phyloP scores from a whole-genome alignment of 2,113 vertebrate species.

The Pampusana beccarii region DNA sequence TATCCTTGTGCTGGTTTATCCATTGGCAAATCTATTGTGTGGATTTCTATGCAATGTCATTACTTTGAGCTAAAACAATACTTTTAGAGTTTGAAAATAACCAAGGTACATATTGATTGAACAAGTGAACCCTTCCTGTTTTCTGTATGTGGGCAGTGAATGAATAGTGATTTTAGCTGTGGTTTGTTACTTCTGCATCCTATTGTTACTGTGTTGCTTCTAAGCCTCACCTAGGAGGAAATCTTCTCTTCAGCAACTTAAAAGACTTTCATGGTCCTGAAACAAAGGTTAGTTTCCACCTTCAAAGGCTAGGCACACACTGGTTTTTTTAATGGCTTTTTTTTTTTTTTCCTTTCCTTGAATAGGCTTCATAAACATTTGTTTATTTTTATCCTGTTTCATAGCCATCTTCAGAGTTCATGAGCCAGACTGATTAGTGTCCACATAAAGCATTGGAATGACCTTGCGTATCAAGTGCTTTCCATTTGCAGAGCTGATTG shows the following conservation, averaged over 20 bases:
- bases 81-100: not conserved
- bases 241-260: not conserved
- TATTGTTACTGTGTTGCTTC: not conserved
- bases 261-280: not conserved
- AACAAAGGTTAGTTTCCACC: not conserved
- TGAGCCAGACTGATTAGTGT: not conserved
- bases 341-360: too few species aligned
- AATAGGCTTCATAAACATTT: not conserved
- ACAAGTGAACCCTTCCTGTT: not conserved
- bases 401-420: not conserved
- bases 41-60: not conserved
- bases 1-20: not conserved
- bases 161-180: not conserved
- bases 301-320: not conserved
- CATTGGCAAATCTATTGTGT: not conserved
- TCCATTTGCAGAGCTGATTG: not conserved
- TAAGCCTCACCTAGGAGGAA: not conserved
- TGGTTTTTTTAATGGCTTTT: too few species aligned
- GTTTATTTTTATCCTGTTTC: not conserved
- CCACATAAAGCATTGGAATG: not conserved
- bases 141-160: not conserved
- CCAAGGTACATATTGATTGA: not conserved
- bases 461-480: not conserved
- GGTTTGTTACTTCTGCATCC: not conserved
- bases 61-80: not conserved